Conservation (phyloP, 1,140 invertebrate genomes). For the Achroia grisella region DNA sequence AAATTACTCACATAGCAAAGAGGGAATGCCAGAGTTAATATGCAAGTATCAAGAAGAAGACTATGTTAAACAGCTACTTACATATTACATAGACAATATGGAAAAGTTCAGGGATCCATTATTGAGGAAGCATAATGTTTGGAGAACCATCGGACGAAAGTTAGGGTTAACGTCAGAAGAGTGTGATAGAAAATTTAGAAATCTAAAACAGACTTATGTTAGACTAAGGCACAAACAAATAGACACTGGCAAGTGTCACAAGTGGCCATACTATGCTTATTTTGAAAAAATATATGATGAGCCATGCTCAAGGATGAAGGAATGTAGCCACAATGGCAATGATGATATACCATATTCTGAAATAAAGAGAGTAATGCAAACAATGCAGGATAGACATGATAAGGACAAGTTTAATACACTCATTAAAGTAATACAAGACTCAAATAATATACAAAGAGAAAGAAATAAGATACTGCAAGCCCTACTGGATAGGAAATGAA, state of each 20-base stretch:
- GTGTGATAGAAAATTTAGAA: conserved; percentile 62
- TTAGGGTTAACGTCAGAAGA: conserved; percentile 45
- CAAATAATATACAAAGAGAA: conserved; percentile 60
- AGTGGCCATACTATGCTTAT: conserved; percentile 57
- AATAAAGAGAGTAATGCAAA: conserved; percentile 36
- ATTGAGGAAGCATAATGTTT: conserved; percentile 47
- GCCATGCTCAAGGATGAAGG: conserved; percentile 12
- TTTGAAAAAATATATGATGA: conserved; percentile 60
- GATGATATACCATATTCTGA: conserved; percentile 33
- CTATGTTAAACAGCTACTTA: conserved; percentile 44
- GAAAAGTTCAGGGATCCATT: conserved; percentile 49
- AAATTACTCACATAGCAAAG: conserved; percentile 9
- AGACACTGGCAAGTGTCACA: conserved; percentile 36
- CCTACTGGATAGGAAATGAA: conserved; percentile 36
- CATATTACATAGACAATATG: conserved; percentile 54
- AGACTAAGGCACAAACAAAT: conserved; percentile 44
- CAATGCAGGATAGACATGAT: conserved; percentile 34
- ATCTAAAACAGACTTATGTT: conserved; percentile 60
- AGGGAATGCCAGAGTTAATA: conserved; percentile 11
- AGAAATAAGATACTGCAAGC: conserved; percentile 55
- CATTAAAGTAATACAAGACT: conserved; percentile 43
- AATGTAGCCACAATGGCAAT: conserved; percentile 11
- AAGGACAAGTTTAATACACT: conserved; percentile 52
- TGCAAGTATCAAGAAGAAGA: conserved; percentile 33
- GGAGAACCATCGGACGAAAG: conserved; percentile 40